Evolutionary conservation across 37 sponge, comb jelly and placozoan species (phyloP), one percentile per base, ranked within the genome.

Genomic region (Beroe ovata): DNA sequence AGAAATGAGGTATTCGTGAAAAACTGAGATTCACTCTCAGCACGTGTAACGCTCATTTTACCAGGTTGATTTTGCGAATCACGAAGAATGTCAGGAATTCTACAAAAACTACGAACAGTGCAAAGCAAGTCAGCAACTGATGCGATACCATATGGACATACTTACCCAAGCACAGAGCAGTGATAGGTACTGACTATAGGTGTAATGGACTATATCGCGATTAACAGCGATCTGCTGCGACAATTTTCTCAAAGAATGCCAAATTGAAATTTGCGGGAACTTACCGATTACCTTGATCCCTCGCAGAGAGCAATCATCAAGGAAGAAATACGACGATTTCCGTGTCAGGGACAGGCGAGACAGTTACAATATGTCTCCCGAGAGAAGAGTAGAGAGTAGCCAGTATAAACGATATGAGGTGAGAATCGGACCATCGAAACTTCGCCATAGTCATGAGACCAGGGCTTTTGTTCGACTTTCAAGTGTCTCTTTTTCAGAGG

Each of bases 51-150:
- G n/a, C n/a, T n/a, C n/a, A n/a, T n/a, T n/a, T n/a, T n/a, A n/a
- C 6, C 71, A 69, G 71, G 71, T 69, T 69, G 84, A 77, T 40
- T 77, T 77, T 40, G 84, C 84, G 11, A 77, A 77, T 41, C 84
- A 77, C 29, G 54, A 42, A 54, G 84, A 77, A 23, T 77, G 84
- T 29, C 84, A 77, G 23, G 84, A 77, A 35, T 77, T 77, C 28
- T 77, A 77, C 84, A 77, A 77, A 54, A 77, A 77, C 84, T 77
- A 77, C 54, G 84, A 77, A 23, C 84, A 77, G 54, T 77, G 84
- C 38, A 77, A 77, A 42, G 84, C 84, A n/a, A 77, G 84, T 29
- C 84, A 77, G 54, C 42, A 42, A 77, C 42, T 77, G 6, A 77
- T 77, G 84, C 39, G 33, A 35, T 42, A 42, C 28, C 84, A 77